Evolutionary conservation across 2,113 vertebrate genomes (phyloP).

Genomic region (Macroglossus sobrinus): DNA sequence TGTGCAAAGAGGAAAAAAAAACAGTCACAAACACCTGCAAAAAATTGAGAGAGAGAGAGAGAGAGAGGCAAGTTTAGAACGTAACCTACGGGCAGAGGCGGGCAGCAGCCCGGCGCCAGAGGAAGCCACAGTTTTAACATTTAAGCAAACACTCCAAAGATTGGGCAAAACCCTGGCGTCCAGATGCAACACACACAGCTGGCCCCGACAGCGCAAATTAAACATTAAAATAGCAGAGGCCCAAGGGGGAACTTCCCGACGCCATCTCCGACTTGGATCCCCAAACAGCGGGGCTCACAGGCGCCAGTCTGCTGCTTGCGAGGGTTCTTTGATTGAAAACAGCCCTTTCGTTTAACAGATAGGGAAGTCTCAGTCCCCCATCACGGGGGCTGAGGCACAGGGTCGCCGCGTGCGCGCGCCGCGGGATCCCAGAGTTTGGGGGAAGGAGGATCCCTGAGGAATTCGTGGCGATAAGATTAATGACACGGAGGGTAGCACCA

Average conservation of each 20-base stretch:
- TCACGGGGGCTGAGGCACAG: constrained; percentile 61
- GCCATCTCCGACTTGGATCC: constrained; percentile 87
- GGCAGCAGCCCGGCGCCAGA: constrained; percentile 98
- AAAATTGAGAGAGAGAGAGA: constrained; percentile 93
- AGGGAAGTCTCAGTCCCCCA: constrained; percentile 76
- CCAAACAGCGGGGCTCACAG: constrained; percentile 84
- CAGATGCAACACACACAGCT: constrained; percentile 88
- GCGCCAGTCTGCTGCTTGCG: constrained; percentile 89
- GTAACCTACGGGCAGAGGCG: constrained; percentile 93
- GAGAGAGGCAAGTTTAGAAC: constrained; percentile 92
- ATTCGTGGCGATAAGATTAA: constrained; percentile 66
- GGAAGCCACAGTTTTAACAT: constrained; percentile 98
- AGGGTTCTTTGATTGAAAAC: constrained; percentile 89
- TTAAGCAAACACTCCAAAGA: constrained; percentile 96
- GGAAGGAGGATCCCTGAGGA: constrained; percentile 60
- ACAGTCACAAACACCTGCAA: constrained; percentile 96
- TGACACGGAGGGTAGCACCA: constrained; percentile 18
- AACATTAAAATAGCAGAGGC: constrained; percentile 78
- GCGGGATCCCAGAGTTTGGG: constrained; percentile 51
- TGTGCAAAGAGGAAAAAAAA: constrained; percentile 80
- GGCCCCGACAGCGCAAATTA: constrained; percentile 68
- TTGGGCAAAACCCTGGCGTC: constrained; percentile 94
- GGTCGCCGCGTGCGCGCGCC: constrained; percentile 63
- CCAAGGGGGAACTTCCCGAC: constrained; percentile 78
- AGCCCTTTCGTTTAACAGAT: constrained; percentile 78